Evolutionary conservation across 2,113 vertebrate genomes (phyloP).

Genomic region (Accipiter cooperii): DNA sequence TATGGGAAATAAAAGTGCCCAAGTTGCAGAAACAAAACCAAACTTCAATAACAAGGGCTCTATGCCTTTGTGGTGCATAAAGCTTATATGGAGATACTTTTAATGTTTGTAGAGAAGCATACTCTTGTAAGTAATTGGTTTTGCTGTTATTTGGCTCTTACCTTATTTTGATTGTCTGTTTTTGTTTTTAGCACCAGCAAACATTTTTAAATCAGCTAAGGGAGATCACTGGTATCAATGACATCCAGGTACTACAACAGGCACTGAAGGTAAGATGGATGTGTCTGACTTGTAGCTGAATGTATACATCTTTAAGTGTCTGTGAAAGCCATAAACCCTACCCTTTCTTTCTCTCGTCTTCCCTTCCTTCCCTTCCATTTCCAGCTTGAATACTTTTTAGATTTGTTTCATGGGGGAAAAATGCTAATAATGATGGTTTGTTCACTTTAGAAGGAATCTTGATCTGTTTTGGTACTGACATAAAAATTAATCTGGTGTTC

Average conservation of each 20-base stretch:
- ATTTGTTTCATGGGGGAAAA: not conserved
- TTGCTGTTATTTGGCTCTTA: not conserved
- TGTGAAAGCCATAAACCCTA: not conserved
- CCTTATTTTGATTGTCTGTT: not conserved
- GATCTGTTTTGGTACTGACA: not conserved
- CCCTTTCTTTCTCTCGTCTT: not conserved
- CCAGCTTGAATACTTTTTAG: not conserved
- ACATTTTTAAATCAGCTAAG: conserved; percentile 95
- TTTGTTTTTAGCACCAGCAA: conserved; percentile 85
- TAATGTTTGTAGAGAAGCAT: not conserved
- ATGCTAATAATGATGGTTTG: not conserved
- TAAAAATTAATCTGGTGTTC: not conserved
- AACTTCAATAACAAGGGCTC: not conserved
- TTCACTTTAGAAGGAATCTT: not conserved
- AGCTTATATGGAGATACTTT: not conserved
- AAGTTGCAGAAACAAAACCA: not conserved
- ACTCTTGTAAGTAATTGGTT: not conserved
- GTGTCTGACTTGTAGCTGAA: not conserved
- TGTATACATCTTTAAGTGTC: not conserved
- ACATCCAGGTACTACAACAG: conserved; percentile 92
- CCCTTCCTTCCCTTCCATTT: not conserved
- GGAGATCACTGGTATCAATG: conserved; percentile 96
- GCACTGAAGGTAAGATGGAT: conserved; percentile 86
- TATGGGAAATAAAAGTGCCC: not conserved
- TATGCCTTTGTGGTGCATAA: not conserved